Conservation (phyloP, 2,113 vertebrate genomes). For the Myrmecophaga tridactyla region DNA sequence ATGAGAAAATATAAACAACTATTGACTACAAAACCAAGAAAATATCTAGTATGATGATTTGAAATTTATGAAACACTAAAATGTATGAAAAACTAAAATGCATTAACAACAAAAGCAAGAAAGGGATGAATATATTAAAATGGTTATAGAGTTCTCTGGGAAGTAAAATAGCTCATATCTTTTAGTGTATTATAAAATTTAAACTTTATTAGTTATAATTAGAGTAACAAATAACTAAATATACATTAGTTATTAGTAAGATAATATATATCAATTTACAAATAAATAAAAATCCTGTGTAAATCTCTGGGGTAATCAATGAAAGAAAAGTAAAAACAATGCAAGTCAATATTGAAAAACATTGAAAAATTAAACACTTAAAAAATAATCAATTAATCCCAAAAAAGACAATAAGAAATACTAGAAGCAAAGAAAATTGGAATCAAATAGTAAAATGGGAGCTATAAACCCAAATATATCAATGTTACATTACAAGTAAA, state of each 20-base stretch:
- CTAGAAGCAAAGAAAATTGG: not conserved
- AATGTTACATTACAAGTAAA: not conserved
- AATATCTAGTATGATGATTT: not conserved
- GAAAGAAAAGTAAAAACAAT: not conserved
- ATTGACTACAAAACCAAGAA: not conserved
- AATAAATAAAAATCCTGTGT: not conserved
- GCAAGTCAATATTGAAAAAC: not conserved
- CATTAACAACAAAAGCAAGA: not conserved
- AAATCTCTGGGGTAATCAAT: not conserved
- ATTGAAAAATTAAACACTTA: not conserved
- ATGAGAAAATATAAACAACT: not conserved
- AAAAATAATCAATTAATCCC: not conserved
- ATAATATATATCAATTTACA: not conserved
- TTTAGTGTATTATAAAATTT: not conserved
- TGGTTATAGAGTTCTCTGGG: not conserved
- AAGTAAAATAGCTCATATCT: not conserved
- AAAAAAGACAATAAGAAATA: not conserved
- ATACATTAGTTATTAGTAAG: not conserved
- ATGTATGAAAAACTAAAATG: not conserved
- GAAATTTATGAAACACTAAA: not conserved
- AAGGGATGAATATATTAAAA: not conserved
- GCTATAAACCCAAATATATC: not conserved
- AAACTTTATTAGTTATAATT: not conserved
- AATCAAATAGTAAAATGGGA: slow-evolving; percentile 15
- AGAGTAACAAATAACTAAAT: not conserved